Evolutionary conservation across 2,888 invertebrate species (phyloP), one percentile per base, ranked within the genome.

Genomic region (Eupithecia centaureata): DNA sequence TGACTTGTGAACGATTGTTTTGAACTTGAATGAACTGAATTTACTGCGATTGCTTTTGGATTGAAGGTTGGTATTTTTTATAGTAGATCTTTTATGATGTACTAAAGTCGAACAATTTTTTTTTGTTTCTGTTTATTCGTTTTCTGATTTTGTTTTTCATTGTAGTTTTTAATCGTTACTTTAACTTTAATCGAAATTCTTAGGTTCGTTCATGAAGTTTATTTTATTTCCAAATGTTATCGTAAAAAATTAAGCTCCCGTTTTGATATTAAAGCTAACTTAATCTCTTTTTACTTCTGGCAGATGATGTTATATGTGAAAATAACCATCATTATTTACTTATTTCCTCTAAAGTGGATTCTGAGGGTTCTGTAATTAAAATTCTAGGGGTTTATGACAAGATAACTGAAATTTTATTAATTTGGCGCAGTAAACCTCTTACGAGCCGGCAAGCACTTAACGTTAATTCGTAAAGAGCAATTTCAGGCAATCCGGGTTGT

Each of bases 41-140:
- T 82, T 61, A 75, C 75, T 73, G 73, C 76, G 70, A 67, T 70
- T 67, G 61, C 78, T 77, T 77, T 75, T 76, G 80, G 79, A 83
- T 83, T 77, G 74, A 83, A 89, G 90, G 90, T 90, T 86, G 61
- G 90, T 86, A 66, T 64, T 65, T 65, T 52, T 56, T 2, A 60
- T 58, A 64, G 15, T 62, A 5, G 28, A 57, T 10, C 30, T 57
- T 18, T 32, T 56, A 1, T 12, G 10, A 4, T 22, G 10, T 5
- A 12, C 47, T 47, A n/a, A n/a, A n/a, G n/a, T n/a, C n/a, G n/a
- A n/a, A n/a, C n/a, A n/a, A n/a, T n/a, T n/a, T n/a, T n/a, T n/a
- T n/a, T 32, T 7, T 32, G 32, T 12, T 47, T n/a, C n/a, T 5
- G 42, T 22, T 42, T 42, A n/a, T 42, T 42, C 8, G 18, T 47